A percentile compares a stretch with the other conserved stretches of the same genome.
Conservation (phyloP, 2,888 invertebrate species). For the Cryptocheilus praepositus region DNA sequence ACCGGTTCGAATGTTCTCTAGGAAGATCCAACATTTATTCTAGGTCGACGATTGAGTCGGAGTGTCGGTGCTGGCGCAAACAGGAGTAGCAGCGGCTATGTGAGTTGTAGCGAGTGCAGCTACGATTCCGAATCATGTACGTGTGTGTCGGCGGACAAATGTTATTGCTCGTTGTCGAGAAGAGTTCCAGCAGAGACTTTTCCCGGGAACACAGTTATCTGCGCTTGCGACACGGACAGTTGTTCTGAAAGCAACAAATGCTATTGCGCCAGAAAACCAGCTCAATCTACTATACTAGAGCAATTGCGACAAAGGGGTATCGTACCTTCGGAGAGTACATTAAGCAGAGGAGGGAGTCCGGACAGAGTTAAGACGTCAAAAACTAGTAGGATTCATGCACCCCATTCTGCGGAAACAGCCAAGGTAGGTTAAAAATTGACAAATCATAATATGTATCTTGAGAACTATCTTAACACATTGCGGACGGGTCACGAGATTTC, state of each 20-base stretch:
- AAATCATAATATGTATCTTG: no score
- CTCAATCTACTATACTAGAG: constrained; percentile 76
- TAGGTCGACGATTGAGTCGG: constrained; percentile 61
- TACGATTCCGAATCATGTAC: constrained; percentile 90
- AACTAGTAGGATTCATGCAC: constrained; percentile 56
- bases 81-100: constrained; percentile 81
- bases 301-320: constrained; percentile 77
- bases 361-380: constrained; percentile 58
- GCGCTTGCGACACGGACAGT: constrained; percentile 90
- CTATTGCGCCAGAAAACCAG: constrained; percentile 79
- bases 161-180: constrained; percentile 85
- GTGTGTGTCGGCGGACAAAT: constrained; percentile 85
- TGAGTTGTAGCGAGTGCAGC: constrained; percentile 91
- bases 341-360: constrained; percentile 63
- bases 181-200: constrained; percentile 68
- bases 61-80: constrained; percentile 62
- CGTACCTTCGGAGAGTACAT: constrained; percentile 72
- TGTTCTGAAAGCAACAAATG: constrained; percentile 92
- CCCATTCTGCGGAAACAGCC: constrained; percentile 71
- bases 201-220: constrained; percentile 75
- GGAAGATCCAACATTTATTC: neutral
- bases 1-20: neutral
- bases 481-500: no score
- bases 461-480: no score
- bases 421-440: constrained; percentile 64